phyloP scores from a whole-genome alignment of 2,797 vertebrate genomes.

The Myotis findleyi region DNA sequence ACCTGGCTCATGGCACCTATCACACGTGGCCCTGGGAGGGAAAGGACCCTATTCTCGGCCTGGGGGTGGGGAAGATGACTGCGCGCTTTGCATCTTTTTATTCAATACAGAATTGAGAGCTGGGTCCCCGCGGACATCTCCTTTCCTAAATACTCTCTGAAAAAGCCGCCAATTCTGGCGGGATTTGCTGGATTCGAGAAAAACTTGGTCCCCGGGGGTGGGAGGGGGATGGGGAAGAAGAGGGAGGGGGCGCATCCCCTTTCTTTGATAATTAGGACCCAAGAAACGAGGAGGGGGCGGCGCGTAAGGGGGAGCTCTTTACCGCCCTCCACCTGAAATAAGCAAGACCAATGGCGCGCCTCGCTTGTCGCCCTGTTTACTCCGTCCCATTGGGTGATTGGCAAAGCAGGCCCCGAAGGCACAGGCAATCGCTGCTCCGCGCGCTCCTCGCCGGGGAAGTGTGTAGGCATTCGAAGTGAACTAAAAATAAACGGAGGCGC shows the following conservation, averaged over 20 bases:
- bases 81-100: background rate
- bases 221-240: background rate
- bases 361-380: conserved; percentile 83
- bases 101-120: conserved; percentile 34
- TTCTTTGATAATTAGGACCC: conserved; percentile 68
- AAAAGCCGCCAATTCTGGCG: conserved; percentile 64
- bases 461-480: conserved; percentile 85
- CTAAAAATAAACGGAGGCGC: conserved; percentile 88
- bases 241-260: conserved; percentile 1
- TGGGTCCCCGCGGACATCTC: conserved; percentile 24
- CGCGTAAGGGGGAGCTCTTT: conserved; percentile 12
- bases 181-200: conserved; percentile 69
- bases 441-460: conserved; percentile 84
- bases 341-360: conserved; percentile 83
- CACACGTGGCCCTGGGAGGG: background rate
- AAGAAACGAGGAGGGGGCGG: conserved; percentile 48
- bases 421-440: conserved; percentile 85
- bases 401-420: conserved; percentile 87
- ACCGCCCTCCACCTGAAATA: conserved; percentile 67
- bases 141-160: conserved; percentile 63
- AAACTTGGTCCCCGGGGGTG: conserved; percentile 24
- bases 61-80: background rate
- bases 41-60: background rate
- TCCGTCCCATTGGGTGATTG: conserved; percentile 79
- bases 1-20: background rate